Base-by-base conservation (phyloP, 2,888 invertebrate species). In the Neria commutata region DNA sequence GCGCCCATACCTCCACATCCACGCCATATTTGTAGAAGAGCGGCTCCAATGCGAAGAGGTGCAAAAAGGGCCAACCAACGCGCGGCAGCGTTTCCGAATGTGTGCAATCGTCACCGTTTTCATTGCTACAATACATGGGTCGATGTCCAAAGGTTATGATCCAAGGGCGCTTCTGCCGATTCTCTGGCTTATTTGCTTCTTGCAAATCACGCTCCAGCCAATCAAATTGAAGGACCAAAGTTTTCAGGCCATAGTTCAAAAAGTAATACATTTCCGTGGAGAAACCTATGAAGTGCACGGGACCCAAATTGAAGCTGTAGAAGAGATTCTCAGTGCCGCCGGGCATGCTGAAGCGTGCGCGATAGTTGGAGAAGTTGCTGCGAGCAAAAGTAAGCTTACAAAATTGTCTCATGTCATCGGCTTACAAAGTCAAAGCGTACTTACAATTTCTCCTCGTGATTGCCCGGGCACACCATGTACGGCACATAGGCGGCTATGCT, bases 241-340 rank as follows among this genome's bases (percentile, higher is more conserved):
- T 88, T 70, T 91, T 89, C 45, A 91, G 77, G 1, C 98, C 98
- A 77, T 94, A 98, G 72, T 94, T 86, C 54, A 92, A 83, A 81
- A 90, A 98, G 83, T 96, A 98, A 83, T 98, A 98, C 54, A 91
- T 91, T 84, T 99, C 98, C 0, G 98, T 97, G 56, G 94, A 94
- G 69, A 98, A 88, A 16, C 91, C 91, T 57, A 99, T 88, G 71
- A 98, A 91, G 82, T 96, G 96, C 6, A 93, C 87, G 0, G 93
- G 93, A 0, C 96, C 97, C 64, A 96, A 80, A 80, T 97, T 87
- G 77, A 94, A 94, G 77, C 95, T 95, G 83, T 91, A 94, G 87
- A 87, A 91, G 70, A 92, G 83, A 67, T 88, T 89, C 60, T 91
- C 87, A 3, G 84, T 82, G 29, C 83, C 82, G 21, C 90, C 89